Evolutionary conservation across 2,113 vertebrate genomes (phyloP).

Genomic region (Cyanistes caeruleus): DNA sequence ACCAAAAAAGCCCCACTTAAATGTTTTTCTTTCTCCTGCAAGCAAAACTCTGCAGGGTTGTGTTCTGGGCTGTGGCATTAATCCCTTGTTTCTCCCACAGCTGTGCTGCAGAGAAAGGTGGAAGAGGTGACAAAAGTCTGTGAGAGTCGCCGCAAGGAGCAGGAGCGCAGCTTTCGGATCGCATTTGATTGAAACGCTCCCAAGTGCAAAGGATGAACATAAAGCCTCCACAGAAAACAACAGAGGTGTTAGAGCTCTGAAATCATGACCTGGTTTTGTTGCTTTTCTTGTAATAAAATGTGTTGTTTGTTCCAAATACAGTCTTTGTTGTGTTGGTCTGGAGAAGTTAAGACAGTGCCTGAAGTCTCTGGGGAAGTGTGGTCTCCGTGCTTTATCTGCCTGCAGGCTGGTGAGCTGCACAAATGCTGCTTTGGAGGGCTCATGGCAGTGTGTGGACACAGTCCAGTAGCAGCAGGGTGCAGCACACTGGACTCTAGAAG

Average conservation of each 20-base stretch:
- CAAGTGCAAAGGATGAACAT: too few species aligned
- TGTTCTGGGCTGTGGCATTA: background rate
- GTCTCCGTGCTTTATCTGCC: background rate
- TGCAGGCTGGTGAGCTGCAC: background rate
- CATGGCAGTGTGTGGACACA: background rate
- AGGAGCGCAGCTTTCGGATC: constrained; percentile 90
- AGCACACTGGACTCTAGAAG: background rate
- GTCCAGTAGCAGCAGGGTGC: background rate
- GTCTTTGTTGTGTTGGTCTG: background rate
- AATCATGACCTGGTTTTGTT: background rate
- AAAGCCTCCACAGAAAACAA: background rate
- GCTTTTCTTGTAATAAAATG: background rate
- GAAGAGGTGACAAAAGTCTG: constrained; percentile 92
- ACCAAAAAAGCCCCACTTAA: too few species aligned
- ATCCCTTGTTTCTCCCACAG: background rate
- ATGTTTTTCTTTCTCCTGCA: background rate
- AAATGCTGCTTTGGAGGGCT: background rate
- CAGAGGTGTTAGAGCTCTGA: background rate
- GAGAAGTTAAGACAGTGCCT: background rate
- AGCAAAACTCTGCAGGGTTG: background rate
- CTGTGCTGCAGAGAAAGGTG: constrained; percentile 89
- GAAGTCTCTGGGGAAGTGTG: background rate
- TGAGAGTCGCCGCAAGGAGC: constrained; percentile 91
- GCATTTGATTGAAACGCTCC: constrained; percentile 76
- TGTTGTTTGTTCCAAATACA: background rate